Evolutionary conservation across 1,140 invertebrate genomes (phyloP).

Genomic region (Cydia strobilella): DNA sequence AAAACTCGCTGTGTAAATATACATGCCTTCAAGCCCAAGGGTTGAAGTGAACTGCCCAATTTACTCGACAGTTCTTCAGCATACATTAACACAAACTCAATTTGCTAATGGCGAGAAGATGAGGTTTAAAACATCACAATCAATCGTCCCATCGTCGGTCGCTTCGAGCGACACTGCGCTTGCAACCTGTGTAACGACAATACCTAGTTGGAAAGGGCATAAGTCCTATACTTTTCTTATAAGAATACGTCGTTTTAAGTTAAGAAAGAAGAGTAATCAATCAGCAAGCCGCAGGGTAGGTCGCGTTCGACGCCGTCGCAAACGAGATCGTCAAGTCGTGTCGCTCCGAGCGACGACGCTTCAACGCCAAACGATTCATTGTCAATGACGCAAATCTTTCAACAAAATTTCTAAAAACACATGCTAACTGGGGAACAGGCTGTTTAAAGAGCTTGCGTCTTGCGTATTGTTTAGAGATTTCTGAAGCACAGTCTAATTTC

Average conservation of each 20-base stretch:
- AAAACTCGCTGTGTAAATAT: too few species aligned
- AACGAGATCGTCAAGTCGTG: slow-evolving; percentile 26
- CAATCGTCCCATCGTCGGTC: slow-evolving; percentile 28
- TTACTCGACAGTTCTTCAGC: neutral
- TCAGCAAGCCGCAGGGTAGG: slow-evolving; percentile 14
- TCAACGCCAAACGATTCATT: slow-evolving; percentile 17
- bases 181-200: slow-evolving; percentile 37
- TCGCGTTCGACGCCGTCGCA: slow-evolving; percentile 10
- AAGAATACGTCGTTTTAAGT: neutral
- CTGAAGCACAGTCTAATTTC: neutral
- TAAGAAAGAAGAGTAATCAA: neutral
- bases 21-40: too few species aligned
- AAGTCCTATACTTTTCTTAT: neutral
- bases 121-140: slow-evolving; percentile 13
- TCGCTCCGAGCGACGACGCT: slow-evolving; percentile 12
- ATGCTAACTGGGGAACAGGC: neutral
- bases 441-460: neutral
- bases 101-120: slow-evolving; percentile 18
- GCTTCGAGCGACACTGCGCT: slow-evolving; percentile 43
- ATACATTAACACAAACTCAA: slow-evolving; percentile 14
- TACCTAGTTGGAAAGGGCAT: slow-evolving; percentile 13
- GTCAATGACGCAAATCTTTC: neutral
- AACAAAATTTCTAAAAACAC: slow-evolving; percentile 5
- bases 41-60: neutral
- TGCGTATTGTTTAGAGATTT: neutral